phyloP scores from a whole-genome alignment of 2,113 vertebrate genomes.

The Dissostichus mawsoni region DNA sequence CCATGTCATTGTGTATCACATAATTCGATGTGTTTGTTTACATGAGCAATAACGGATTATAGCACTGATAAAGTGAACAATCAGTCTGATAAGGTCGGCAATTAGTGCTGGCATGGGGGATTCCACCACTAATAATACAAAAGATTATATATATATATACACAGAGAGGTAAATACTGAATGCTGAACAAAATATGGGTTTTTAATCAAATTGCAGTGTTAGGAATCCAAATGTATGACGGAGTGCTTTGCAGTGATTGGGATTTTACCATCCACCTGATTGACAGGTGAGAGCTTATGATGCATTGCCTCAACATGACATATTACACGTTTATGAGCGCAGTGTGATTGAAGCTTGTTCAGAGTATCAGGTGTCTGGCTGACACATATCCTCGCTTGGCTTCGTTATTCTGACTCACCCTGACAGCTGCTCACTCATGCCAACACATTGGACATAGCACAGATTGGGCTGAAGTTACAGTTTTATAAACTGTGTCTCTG shows the following conservation, averaged over 20 bases:
- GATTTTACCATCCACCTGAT: background rate
- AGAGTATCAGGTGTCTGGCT: conserved; percentile 45
- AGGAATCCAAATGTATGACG: no score
- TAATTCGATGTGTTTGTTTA: background rate
- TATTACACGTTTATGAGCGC: background rate
- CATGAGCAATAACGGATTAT: background rate
- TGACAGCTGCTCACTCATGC: conserved; percentile 1
- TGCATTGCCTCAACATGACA: background rate
- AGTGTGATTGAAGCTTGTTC: conserved; percentile 8
- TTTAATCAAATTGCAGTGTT: no score
- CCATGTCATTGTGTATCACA: no score
- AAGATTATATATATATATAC: background rate
- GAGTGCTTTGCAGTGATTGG: background rate
- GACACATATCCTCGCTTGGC: conserved; percentile 21
- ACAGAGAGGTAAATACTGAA: background rate
- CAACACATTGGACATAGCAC: background rate
- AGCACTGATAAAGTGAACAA: background rate
- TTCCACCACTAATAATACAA: background rate
- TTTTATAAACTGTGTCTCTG: background rate
- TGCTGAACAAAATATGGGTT: no score
- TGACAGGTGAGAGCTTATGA: background rate
- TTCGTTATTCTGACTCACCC: conserved; percentile 22
- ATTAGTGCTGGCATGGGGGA: background rate
- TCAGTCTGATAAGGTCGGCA: background rate
- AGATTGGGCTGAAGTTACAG: background rate